Evolutionary conservation across 2,888 invertebrate species (phyloP).

Genomic region (Sarcophaga variegata): DNA sequence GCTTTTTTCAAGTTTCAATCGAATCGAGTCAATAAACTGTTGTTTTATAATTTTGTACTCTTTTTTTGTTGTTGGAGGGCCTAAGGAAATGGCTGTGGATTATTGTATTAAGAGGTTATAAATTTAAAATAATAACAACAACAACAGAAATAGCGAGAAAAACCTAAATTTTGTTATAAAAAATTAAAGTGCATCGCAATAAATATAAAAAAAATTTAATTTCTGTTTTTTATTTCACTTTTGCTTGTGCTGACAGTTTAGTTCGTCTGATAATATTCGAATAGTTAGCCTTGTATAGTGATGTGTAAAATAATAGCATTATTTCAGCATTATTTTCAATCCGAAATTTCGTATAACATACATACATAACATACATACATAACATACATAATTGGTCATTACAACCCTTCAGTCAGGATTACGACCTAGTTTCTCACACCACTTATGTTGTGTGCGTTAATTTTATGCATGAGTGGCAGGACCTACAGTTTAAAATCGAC

Average conservation of each 20-base stretch:
- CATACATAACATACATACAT: no score
- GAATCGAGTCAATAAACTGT: slow-evolving; percentile 1
- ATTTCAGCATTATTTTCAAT: not conserved
- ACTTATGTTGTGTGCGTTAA: no score
- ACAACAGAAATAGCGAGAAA: not conserved
- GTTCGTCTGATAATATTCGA: not conserved
- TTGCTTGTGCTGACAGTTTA: not conserved
- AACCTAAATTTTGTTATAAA: not conserved
- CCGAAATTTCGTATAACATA: no score
- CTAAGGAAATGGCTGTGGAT: not conserved
- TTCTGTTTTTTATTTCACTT: not conserved
- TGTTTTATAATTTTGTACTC: not conserved
- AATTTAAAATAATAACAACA: not conserved
- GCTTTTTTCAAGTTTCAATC: not conserved
- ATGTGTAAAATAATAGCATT: not conserved
- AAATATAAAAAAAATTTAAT: not conserved
- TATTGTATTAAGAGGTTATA: not conserved
- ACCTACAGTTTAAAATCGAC: no score
- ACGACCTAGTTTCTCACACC: no score
- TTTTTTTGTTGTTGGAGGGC: not conserved
- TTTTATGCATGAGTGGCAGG: no score
- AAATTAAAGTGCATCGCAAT: slow-evolving; percentile 14
- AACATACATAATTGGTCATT: no score
- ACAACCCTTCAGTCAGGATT: no score
- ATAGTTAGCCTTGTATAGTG: not conserved